Evolutionary conservation across 2,888 invertebrate species (phyloP).

Genomic region (Eristalinus sepulchralis): DNA sequence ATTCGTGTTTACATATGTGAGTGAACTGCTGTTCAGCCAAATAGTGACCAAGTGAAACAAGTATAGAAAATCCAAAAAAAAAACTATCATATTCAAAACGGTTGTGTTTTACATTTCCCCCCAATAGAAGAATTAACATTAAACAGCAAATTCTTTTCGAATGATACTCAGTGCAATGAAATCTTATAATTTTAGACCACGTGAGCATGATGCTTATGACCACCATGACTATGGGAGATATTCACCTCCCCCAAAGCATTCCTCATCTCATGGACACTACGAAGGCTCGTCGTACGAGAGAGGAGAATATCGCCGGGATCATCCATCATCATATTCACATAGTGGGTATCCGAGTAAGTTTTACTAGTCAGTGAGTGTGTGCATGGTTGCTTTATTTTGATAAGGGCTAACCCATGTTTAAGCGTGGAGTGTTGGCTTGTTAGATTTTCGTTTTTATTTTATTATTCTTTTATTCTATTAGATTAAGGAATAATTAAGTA

Average conservation of each 20-base stretch:
- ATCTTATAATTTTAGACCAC: constrained; percentile 73
- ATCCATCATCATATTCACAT: constrained; percentile 79
- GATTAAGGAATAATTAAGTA: constrained; percentile 12
- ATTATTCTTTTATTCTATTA: neutral
- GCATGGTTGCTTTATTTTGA: neutral
- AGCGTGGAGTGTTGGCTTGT: neutral
- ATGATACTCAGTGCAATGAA: too few species aligned
- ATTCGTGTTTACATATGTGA: too few species aligned
- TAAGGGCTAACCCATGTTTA: neutral
- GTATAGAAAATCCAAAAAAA: too few species aligned
- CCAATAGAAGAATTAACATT: too few species aligned
- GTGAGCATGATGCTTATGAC: constrained; percentile 80
- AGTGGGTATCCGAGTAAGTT: constrained; percentile 79
- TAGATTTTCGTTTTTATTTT: neutral
- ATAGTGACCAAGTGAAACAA: too few species aligned
- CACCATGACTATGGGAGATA: constrained; percentile 79
- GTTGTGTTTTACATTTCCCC: too few species aligned
- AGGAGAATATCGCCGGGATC: constrained; percentile 79
- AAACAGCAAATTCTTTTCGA: too few species aligned
- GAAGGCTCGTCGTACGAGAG: constrained; percentile 79
- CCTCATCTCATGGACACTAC: constrained; percentile 77
- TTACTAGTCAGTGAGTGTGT: neutral
- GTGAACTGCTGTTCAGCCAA: too few species aligned
- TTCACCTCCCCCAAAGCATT: constrained; percentile 78
- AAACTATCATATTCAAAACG: too few species aligned